These are phyloP conservation scores for Doryteuthis pealeii DNA, from an alignment of 1,140 invertebrate genomes.

Conservation along the genomic window DNA sequence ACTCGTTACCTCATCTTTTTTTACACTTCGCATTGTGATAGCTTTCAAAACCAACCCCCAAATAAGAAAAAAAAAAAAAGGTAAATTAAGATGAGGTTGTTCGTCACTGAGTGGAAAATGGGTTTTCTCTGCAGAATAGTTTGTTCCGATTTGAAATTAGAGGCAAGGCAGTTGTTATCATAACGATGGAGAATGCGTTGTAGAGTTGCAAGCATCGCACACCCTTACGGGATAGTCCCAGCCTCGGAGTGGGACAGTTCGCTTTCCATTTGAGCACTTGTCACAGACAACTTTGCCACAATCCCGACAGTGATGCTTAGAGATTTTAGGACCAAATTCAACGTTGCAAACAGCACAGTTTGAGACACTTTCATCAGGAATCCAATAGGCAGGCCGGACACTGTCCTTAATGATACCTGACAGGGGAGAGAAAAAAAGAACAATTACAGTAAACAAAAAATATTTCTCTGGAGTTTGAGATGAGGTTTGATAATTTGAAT, in stretches of 20 bases:
- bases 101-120: no score
- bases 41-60: no score
- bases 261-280: constrained; percentile 55
- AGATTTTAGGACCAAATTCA: constrained; percentile 64
- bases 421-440: constrained; percentile 24
- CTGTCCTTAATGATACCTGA: constrained; percentile 76
- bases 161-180: no score
- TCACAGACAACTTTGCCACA: constrained; percentile 64
- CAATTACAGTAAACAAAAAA: neutral
- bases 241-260: constrained; percentile 59
- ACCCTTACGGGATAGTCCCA: constrained; percentile 63
- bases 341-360: constrained; percentile 70
- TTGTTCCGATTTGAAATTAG: no score
- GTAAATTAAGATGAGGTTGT: no score
- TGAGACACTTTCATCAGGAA: constrained; percentile 72
- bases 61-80: no score
- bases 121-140: no score
- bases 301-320: constrained; percentile 75
- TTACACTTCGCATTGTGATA: no score
- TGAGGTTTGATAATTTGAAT: no score
- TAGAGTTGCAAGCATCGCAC: constrained; percentile 60
- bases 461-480: no score
- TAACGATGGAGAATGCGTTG: no score
- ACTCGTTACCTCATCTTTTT: no score
- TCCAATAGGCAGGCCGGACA: constrained; percentile 79